Conservation (phyloP, 2,888 invertebrate species). For the Mystacides longicornis region DNA sequence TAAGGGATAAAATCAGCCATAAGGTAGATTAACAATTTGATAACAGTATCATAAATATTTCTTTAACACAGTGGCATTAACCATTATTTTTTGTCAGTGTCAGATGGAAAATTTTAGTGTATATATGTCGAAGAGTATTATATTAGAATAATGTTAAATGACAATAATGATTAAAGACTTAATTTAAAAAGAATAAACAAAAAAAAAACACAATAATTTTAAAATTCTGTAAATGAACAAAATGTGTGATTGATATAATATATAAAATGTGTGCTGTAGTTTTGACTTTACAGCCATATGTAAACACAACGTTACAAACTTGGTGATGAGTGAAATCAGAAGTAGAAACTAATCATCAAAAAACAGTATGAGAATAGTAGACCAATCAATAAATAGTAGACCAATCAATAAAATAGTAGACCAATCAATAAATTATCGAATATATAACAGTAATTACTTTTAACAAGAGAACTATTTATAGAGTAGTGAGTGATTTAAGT, state of each 20-base stretch:
- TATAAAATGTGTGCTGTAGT: no score
- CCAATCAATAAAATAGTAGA: background rate
- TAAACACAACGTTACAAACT: background rate
- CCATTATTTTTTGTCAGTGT: no score
- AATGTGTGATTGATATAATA: no score
- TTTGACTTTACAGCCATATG: background rate
- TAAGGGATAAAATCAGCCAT: no score
- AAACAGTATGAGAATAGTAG: background rate
- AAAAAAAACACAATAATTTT: background rate
- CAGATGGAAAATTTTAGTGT: no score
- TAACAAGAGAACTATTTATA: background rate
- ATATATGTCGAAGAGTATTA: no score
- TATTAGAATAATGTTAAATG: no score
- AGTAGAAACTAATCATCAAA: background rate
- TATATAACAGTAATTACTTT: background rate
- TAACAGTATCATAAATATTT: no score
- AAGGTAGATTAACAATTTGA: no score
- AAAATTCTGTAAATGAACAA: background rate
- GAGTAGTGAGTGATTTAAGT: slow-evolving; percentile 1
- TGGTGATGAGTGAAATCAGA: background rate
- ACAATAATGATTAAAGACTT: no score
- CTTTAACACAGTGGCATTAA: no score
- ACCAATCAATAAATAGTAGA: background rate
- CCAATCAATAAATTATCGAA: background rate
- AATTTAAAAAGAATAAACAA: background rate